Conservation (phyloP, 1,140 invertebrate genomes). For the Heliothis subflexa region DNA sequence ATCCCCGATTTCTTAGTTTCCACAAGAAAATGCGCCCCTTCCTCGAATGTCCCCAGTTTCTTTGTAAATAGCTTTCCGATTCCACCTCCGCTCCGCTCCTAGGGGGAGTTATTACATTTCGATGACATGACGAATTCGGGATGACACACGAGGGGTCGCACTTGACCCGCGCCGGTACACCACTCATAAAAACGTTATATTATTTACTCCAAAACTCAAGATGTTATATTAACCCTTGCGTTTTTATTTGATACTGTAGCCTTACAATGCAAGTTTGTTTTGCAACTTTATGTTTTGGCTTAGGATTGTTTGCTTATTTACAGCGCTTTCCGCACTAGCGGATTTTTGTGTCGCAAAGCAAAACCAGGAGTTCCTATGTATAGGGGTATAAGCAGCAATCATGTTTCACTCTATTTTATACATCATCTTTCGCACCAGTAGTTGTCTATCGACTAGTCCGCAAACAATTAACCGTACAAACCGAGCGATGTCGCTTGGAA, state of each 20-base stretch:
- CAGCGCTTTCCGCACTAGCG: too few species aligned
- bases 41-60: slow-evolving; percentile 57
- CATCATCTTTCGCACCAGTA: too few species aligned
- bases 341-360: too few species aligned
- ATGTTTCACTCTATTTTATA: too few species aligned
- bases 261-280: background rate
- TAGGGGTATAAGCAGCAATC: too few species aligned
- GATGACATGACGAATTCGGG: slow-evolving; percentile 83
- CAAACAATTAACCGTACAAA: too few species aligned
- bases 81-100: slow-evolving; percentile 49
- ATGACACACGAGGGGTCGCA: slow-evolving; percentile 63
- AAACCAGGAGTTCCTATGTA: too few species aligned
- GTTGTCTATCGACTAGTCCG: too few species aligned
- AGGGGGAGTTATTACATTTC: slow-evolving; percentile 83
- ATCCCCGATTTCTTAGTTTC: slow-evolving; percentile 69
- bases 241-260: slow-evolving; percentile 9
- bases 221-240: slow-evolving; percentile 38
- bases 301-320: too few species aligned
- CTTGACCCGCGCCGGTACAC: slow-evolving; percentile 54
- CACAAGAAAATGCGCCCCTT: slow-evolving; percentile 56
- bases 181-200: slow-evolving; percentile 47
- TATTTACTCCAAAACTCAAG: slow-evolving; percentile 42
- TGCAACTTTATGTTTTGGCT: background rate
- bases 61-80: slow-evolving; percentile 82
- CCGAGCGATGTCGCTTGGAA: too few species aligned